Evolutionary conservation across 2,888 invertebrate species (phyloP), one percentile per base, ranked within the genome.

Genomic region (Caenorhabditis sulstoni): DNA sequence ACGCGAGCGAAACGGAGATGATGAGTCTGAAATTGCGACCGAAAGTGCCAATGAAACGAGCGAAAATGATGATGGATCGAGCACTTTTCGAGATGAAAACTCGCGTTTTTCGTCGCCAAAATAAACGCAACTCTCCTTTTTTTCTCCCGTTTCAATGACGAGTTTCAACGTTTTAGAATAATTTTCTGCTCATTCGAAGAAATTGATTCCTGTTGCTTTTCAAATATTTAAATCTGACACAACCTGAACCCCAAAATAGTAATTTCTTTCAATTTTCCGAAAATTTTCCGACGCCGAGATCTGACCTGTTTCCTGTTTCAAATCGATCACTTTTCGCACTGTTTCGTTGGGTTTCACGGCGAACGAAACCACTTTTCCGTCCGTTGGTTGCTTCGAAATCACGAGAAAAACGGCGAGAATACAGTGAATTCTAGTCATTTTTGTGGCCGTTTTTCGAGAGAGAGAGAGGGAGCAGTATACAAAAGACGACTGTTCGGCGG

Each of bases 1-100:
- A 41, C 11, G 41, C 2, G 41, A 3, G 29, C 4, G 7, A 29
- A 29, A 57, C 7, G 57, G 49, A n/a, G 39, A 49, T 16, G 64
- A 44, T 12, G 44, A 16, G 68, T 68, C 68, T 68, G 68, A 35
- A 68, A 68, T 29, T 29, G 7, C 7, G n/a, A n/a, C n/a, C n/a
- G n/a, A 29, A 29, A 29, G 4, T 29, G 3, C 22, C 5, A 53
- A 35, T 11, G 18, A 39, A 50, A 14, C 11, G 49, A 20, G 14
- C 16, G 44, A 7, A 55, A 57, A 53, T 44, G 20, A 66, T 66
- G 66, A 66, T 57, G 20, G 29, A 29, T 29, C 29, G 66, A 66
- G 66, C 66, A 66, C 66, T 57, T 66, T 49, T 52, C 16, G 7
- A 22, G 29, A 29, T 29, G 29, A 29, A 7, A 29, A 37, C n/a